phyloP scores from a whole-genome alignment of 2,888 invertebrate genomes.

The Perizoma flavofasciatum region DNA sequence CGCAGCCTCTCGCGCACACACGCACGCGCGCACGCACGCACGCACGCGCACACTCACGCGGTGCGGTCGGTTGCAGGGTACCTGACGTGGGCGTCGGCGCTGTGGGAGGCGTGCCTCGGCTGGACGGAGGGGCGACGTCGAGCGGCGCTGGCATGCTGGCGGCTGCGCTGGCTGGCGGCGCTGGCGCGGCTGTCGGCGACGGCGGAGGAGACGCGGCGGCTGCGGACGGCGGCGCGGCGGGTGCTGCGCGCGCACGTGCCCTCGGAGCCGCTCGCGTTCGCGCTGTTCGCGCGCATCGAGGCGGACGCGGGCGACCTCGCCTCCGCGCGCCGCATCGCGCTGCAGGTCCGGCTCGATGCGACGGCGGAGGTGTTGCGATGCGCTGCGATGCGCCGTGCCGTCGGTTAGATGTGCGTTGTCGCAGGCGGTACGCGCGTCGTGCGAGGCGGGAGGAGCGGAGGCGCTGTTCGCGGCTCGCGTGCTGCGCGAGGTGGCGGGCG shows the following conservation, averaged over 20 bases:
- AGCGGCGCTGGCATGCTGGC: constrained; percentile 64
- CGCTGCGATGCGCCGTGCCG: constrained; percentile 1
- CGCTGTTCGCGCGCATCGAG: constrained; percentile 60
- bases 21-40: no score
- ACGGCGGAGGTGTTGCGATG: no score
- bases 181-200: constrained; percentile 44
- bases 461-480: constrained; percentile 53
- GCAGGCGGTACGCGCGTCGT: constrained; percentile 35
- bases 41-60: no score
- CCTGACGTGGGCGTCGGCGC: constrained; percentile 50
- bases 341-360: constrained; percentile 12
- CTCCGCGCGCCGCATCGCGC: constrained; percentile 36
- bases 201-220: constrained; percentile 41
- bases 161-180: constrained; percentile 67
- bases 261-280: constrained; percentile 50
- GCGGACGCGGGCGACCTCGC: constrained; percentile 35
- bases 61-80: constrained; percentile 41
- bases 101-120: constrained; percentile 59
- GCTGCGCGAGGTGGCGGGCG: constrained; percentile 40
- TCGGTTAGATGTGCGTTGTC: constrained; percentile 40
- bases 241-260: constrained; percentile 43
- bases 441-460: constrained; percentile 20
- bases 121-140: constrained; percentile 45
- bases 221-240: constrained; percentile 44
- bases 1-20: no score